Conservation (phyloP, 2,797 vertebrate species). For the Xiphorhynchus erythropygius region DNA sequence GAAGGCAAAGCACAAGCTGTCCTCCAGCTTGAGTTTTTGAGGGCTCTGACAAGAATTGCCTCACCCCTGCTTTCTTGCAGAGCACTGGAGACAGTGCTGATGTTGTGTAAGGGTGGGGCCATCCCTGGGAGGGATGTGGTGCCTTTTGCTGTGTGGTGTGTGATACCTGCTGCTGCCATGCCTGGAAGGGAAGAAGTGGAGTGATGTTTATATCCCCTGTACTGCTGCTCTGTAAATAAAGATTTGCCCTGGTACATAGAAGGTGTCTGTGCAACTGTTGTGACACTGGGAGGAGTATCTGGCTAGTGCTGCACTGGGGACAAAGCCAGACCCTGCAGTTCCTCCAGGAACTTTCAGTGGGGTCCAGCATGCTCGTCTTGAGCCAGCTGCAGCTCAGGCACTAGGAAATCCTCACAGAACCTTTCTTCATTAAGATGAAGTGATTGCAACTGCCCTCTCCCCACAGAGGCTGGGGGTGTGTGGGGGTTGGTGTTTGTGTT, state of each 20-base stretch:
- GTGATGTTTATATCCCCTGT: not conserved
- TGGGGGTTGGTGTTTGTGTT: not conserved
- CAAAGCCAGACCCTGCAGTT: not conserved
- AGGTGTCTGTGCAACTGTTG: not conserved
- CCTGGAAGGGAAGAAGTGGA: not conserved
- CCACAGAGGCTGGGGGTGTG: not conserved
- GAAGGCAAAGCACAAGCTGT: not conserved
- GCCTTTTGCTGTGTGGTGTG: not conserved
- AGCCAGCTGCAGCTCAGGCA: not conserved
- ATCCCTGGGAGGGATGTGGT: not conserved
- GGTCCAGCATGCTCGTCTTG: not conserved
- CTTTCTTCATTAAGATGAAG: not conserved
- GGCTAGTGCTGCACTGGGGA: not conserved
- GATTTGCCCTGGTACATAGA: not conserved
- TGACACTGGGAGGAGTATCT: not conserved
- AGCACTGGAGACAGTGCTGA: not conserved
- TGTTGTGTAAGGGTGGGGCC: not conserved
- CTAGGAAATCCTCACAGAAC: not conserved
- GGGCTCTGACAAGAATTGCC: not conserved
- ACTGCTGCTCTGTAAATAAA: slow-evolving; percentile 72
- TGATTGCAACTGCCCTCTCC: not conserved
- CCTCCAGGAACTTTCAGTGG: not conserved
- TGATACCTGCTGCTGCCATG: not conserved
- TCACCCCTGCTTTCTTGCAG: not conserved
- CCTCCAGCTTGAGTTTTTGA: not conserved